These are phyloP conservation scores for Onychomys leucogaster DNA, from an alignment of 2,797 vertebrate species.

Conservation along the genomic window DNA sequence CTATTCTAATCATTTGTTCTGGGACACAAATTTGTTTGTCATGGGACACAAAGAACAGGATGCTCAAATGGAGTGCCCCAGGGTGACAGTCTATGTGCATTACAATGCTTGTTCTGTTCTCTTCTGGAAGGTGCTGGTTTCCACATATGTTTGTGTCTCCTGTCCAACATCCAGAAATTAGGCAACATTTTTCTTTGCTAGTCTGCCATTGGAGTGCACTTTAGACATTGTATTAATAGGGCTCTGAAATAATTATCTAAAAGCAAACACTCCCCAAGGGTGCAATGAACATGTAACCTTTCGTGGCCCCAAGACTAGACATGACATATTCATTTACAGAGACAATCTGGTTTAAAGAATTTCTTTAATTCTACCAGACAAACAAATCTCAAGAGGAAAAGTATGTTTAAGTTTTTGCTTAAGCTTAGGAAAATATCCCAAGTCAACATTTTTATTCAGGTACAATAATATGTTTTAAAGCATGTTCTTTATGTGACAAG, in stretches of 20 bases:
- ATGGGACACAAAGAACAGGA: neutral
- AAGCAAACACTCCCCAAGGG: neutral
- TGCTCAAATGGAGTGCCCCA: neutral
- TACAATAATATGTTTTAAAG: neutral
- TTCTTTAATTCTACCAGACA: neutral
- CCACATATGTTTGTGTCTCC: neutral
- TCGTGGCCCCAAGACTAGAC: neutral
- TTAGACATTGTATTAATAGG: neutral
- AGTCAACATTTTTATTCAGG: neutral
- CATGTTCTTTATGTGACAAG: neutral
- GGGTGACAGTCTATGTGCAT: no score
- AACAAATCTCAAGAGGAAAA: neutral
- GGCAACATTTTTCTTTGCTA: fast-evolving
- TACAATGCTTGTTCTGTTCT: neutral
- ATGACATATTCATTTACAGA: neutral
- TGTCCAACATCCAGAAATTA: neutral
- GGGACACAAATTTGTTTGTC: neutral
- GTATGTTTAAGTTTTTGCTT: neutral
- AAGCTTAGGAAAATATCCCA: neutral
- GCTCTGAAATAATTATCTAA: neutral
- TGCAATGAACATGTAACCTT: neutral
- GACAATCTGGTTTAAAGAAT: neutral
- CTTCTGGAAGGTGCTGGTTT: neutral
- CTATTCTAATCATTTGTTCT: neutral
- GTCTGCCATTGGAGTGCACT: neutral